These are phyloP conservation scores for Pan troglodytes DNA, from an alignment of 2,113 vertebrate genomes.

Conservation along the genomic window NHGRI_mPanTro3-v2.1_pri NC_072411.2:69367001-69367500, in stretches of 20 bases:
- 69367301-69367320: neutral
- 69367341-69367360: neutral
- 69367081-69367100: neutral
- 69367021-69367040: neutral
- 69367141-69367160: neutral
- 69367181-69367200: neutral
- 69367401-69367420: neutral
- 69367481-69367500: neutral
- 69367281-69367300: neutral
- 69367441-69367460: neutral
- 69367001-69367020: neutral
- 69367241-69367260: neutral
- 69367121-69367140: neutral
- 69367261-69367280: neutral
- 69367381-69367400: neutral
- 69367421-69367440: neutral
- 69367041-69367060: neutral
- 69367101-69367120: neutral
- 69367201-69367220: neutral
- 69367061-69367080: neutral
- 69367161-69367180: neutral
- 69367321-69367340: neutral
- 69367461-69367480: neutral
- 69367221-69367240: neutral
- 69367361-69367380: neutral